A percentile compares a stretch with the other conserved stretches of the same genome.
These are phyloP conservation scores for Sarcophaga bullata DNA, from an alignment of 1,140 invertebrate species.

Conservation along the genomic window DNA sequence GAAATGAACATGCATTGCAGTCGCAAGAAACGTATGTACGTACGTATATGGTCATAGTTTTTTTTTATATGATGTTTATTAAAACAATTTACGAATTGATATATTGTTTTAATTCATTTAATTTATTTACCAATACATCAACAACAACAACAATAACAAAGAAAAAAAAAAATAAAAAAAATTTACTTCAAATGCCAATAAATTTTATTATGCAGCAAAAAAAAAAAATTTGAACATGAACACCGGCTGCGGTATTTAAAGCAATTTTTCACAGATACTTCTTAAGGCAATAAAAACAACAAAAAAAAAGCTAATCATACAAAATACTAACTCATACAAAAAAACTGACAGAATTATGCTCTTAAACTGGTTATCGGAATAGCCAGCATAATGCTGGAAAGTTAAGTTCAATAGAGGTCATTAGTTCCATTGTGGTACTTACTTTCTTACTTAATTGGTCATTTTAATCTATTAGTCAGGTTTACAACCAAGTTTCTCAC, in stretches of 20 bases:
- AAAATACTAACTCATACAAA: not conserved
- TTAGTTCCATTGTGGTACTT: too few relatives aligned
- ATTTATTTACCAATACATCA: too few relatives aligned
- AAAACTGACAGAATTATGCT: too few relatives aligned
- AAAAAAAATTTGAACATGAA: slow-evolving; percentile 1
- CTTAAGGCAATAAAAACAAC: not conserved
- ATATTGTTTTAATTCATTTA: slow-evolving; percentile 11
- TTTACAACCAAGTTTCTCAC: too few relatives aligned
- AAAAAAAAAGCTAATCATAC: not conserved
- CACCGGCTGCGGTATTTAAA: not conserved
- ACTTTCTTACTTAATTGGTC: too few relatives aligned
- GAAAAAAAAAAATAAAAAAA: not conserved
- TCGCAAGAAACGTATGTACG: not conserved
- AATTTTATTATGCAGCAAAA: not conserved
- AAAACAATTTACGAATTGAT: slow-evolving; percentile 10
- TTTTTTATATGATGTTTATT: not conserved
- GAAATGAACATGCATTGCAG: not conserved
- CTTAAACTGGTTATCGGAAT: too few relatives aligned
- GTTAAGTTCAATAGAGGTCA: too few relatives aligned
- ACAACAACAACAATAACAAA: too few relatives aligned
- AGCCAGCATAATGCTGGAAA: too few relatives aligned
- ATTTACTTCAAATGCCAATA: not conserved
- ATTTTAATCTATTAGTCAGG: too few relatives aligned
- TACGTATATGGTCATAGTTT: too few relatives aligned
- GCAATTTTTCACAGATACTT: not conserved